Base-by-base conservation (phyloP, 2,888 invertebrate species). In the Elegia similella region DNA sequence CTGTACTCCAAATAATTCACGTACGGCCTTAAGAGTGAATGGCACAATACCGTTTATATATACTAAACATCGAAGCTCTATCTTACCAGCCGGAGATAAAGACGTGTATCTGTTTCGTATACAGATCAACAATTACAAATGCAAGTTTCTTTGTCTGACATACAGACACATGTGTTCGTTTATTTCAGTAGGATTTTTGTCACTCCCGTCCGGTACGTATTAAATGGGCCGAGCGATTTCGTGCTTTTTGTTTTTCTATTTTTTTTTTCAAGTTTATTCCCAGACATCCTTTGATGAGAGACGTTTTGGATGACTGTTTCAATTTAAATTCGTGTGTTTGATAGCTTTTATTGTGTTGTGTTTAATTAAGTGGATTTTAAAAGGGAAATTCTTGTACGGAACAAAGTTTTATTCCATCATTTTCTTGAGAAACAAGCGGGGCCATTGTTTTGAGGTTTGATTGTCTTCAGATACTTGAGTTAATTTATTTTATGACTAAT, bases 141-240 rank as follows among this genome's bases (percentile, higher is more conserved):
- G 15, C 50, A 50, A 50, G 16, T 62, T 48, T 52, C 59, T 61
- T 65, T 66, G 62, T 62, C 60, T 86, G 88, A 90, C 84, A 78
- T 76, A 69, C 76, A 78, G 74, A 69, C 85, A 84, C 89, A 90
- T 89, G 86, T 91, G 91, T 80, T 80, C 77, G 87, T 85, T 87
- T 89, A 90, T 90, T 90, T 91, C 88, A 89, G 89, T 77, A 73
- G 76, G 84, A 89, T 86, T 90, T 89, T 91, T 89, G 91, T 90
- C 85, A 85, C 84, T 82, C 84, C 82, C 90, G 91, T 91, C 91
- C 91, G 90, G 91, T 88, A 77, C 82, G 80, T 77, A 77, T 84
- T 89, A 90, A 91, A 91, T 91, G 91, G 88, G 82, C 91, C 91
- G 91, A 77, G 80, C 83, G 76, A 87, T 86, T 88, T 85, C 80